phyloP scores from a whole-genome alignment of 2,888 invertebrate genomes.

The Thymelicus lineola region DNA sequence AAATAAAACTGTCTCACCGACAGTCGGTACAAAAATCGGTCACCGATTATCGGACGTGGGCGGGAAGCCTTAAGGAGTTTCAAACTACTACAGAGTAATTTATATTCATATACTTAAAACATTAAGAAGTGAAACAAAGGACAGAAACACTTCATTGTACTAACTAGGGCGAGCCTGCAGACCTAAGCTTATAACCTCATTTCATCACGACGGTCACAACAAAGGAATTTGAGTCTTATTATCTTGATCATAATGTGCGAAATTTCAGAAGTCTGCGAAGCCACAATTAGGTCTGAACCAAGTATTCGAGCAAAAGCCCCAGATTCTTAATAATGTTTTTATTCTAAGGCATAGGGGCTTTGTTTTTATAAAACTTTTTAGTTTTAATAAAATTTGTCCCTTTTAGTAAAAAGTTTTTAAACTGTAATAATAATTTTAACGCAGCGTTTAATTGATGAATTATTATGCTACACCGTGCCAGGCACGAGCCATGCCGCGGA shows the following conservation, averaged over 20 bases:
- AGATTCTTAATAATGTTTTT: constrained; percentile 4
- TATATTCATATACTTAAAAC: not conserved
- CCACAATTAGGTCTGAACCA: constrained; percentile 4
- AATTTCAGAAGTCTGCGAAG: not conserved
- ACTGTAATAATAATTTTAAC: too few relatives aligned
- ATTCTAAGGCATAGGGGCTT: not conserved
- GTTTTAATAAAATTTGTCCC: too few relatives aligned
- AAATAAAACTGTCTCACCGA: too few relatives aligned
- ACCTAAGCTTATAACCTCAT: constrained; percentile 13
- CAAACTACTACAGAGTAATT: not conserved
- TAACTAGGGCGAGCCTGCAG: constrained; percentile 9
- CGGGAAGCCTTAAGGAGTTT: too few relatives aligned
- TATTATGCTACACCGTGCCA: too few relatives aligned
- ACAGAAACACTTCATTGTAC: constrained; percentile 11
- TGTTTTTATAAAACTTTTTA: too few relatives aligned
- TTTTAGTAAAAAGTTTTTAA: too few relatives aligned
- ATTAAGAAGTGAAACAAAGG: constrained; percentile 2
- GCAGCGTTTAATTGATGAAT: too few relatives aligned
- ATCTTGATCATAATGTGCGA: not conserved
- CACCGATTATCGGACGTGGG: too few relatives aligned
- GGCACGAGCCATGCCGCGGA: too few relatives aligned
- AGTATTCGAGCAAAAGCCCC: constrained; percentile 7
- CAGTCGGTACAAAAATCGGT: too few relatives aligned
- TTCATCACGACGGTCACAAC: not conserved
- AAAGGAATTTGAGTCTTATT: not conserved